Evolutionary conservation across 2,113 vertebrate genomes (phyloP), one percentile per base, ranked within the genome.

Genomic region (Quiscalus mexicanus): DNA sequence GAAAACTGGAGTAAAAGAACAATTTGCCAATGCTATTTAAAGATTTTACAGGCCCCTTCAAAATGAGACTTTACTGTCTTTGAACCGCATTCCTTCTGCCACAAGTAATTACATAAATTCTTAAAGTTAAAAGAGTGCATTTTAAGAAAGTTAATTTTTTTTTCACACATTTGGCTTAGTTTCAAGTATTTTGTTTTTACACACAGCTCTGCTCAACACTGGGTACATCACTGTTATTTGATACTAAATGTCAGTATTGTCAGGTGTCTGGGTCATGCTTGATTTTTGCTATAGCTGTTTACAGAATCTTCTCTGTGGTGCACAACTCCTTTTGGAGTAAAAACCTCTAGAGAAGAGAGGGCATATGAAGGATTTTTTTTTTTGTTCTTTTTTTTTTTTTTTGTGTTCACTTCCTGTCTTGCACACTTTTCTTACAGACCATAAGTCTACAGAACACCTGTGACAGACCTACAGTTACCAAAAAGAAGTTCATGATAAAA

Each of bases 21-120:
- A 56, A 95, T 81, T 87, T 84, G 27, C 47, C 64, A 87, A 15
- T 60, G 37, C 41, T 84, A 70, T 83, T 93, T 89, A 86, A 88
- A 91, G 58, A 79, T 63, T 59, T 96, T 86, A 65, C 28, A 71
- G 37, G 22, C 68, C 22, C 15, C 52, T 83, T 69, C 75, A 78
- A 79, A 97, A 89, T 79, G 22, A 76, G 74, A 68, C 35, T 88
- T 84, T 27, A 65, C 45, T 81, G 89, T 92, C 53, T 70, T 85
- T 93, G 83, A 89, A 89, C 55, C 58, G 87, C 60, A 68, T 95
- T 93, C 63, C 52, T 93, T 90, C 79, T 84, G 75, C 90, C 90
- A 89, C 27, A 64, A 92, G 45, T 64, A 93, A 89, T 87, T 95
- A 90, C 49, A 58, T 86, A 93, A 85, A 91, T 84, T 42, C 41